Evolutionary conservation across 2,797 vertebrate species (phyloP).

Genomic region (Masticophis lateralis): DNA sequence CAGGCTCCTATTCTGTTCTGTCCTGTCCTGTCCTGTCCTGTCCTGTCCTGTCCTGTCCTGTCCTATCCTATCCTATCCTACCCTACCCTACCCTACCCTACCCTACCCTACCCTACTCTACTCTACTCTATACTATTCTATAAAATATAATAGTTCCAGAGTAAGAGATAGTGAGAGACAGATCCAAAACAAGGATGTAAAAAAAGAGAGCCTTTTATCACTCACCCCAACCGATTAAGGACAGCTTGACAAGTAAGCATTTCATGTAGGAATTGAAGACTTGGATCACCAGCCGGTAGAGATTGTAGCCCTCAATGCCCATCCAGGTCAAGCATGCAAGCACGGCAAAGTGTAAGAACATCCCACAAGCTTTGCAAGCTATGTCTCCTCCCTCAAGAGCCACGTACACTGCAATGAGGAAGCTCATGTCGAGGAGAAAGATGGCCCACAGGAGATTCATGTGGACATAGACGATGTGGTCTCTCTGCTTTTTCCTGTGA

Average conservation of each 20-base stretch:
- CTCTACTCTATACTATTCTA: too few species aligned
- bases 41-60: too few species aligned
- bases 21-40: too few species aligned
- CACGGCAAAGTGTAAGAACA: conserved; percentile 82
- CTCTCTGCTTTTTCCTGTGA: conserved; percentile 68
- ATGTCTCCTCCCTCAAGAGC: conserved; percentile 67
- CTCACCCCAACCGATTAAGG: conserved; percentile 86
- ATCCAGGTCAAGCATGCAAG: conserved; percentile 90
- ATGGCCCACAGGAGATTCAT: conserved; percentile 82
- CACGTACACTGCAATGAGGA: conserved; percentile 80
- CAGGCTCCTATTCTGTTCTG: too few species aligned
- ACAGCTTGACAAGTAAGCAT: conserved; percentile 73
- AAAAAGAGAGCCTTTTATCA: neutral
- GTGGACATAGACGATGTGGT: conserved; percentile 80
- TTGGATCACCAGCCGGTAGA: conserved; percentile 83
- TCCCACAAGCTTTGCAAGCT: conserved; percentile 72
- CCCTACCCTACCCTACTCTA: too few species aligned
- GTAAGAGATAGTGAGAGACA: neutral
- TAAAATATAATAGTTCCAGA: neutral
- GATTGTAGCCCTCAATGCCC: conserved; percentile 88
- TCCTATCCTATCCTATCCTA: too few species aligned
- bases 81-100: too few species aligned
- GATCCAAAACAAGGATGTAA: neutral
- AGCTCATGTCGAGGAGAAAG: conserved; percentile 79
- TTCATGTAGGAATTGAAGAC: conserved; percentile 77